These are phyloP conservation scores for Drosophila nigromelanica DNA, from an alignment of 1,140 invertebrate species.

Conservation along the genomic window DNA sequence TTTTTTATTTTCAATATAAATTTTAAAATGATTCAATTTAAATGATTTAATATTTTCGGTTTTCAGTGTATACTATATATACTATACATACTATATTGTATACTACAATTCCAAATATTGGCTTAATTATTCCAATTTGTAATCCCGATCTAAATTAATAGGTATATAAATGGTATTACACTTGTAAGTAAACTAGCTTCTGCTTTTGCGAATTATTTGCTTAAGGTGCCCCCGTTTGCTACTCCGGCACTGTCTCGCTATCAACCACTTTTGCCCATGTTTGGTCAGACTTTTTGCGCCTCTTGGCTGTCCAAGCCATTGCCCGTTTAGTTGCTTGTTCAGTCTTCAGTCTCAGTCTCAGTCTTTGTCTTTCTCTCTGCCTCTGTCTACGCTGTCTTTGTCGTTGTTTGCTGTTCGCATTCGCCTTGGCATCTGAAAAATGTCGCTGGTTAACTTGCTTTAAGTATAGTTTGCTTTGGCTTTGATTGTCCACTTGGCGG, in stretches of 20 bases:
- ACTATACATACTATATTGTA: too few species aligned
- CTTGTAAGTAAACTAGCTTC: background rate
- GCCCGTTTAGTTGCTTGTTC: constrained; percentile 68
- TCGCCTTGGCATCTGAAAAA: constrained; percentile 73
- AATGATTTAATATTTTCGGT: too few species aligned
- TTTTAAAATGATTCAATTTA: too few species aligned
- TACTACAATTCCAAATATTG: too few species aligned
- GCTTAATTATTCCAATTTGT: too few species aligned
- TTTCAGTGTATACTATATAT: too few species aligned
- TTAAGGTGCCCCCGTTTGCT: background rate
- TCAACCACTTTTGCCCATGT: constrained; percentile 44
- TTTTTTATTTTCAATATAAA: too few species aligned
- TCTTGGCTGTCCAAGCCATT: constrained; percentile 39
- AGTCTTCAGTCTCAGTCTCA: constrained; percentile 47
- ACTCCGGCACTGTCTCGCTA: constrained; percentile 21
- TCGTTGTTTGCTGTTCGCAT: constrained; percentile 36
- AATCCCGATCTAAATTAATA: too few species aligned
- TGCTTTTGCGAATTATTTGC: background rate
- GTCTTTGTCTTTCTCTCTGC: background rate
- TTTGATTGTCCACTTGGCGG: constrained; percentile 68
- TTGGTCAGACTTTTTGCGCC: constrained; percentile 45
- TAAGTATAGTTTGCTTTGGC: constrained; percentile 73
- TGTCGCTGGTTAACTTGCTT: constrained; percentile 81
- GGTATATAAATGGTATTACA: background rate
- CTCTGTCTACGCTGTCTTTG: constrained; percentile 2